phyloP scores from a whole-genome alignment of 2,797 vertebrate species.

The Phoxinus dragarum region DNA sequence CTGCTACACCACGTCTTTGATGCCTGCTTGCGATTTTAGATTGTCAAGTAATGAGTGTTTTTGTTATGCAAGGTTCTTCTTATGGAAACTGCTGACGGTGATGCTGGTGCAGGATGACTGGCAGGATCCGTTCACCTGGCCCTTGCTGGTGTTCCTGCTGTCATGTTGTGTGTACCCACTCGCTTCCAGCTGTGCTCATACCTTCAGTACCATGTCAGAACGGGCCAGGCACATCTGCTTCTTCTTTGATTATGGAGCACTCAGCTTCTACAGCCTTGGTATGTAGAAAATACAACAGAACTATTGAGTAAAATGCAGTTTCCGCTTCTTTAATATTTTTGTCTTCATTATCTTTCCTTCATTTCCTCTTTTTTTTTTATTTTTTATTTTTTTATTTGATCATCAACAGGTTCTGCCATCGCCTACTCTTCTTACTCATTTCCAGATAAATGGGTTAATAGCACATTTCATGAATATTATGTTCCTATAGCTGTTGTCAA shows the following conservation, averaged over 20 bases:
- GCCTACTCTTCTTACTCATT: conserved; percentile 88
- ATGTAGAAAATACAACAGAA: not conserved
- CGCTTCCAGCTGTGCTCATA: conserved; percentile 91
- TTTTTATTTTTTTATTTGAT: conserved; percentile 11
- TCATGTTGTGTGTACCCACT: conserved; percentile 91
- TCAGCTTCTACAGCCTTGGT: conserved; percentile 93
- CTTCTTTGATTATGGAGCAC: conserved; percentile 91
- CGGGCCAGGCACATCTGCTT: conserved; percentile 89
- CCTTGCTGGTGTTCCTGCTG: conserved; percentile 85
- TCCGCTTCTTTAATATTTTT: not conserved
- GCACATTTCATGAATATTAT: conserved; percentile 83
- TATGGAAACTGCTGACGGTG: conserved; percentile 81
- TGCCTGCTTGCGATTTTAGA: not conserved
- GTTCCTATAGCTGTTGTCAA: conserved; percentile 81
- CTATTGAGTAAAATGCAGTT: not conserved
- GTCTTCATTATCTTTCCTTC: not conserved
- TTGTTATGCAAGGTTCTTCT: conserved; percentile 84
- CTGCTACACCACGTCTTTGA: not conserved
- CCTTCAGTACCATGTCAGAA: conserved; percentile 90
- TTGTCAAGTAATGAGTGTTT: not conserved
- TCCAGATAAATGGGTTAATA: conserved; percentile 82
- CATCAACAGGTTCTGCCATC: conserved; percentile 85
- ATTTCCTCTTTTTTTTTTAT: not conserved
- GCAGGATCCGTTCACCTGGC: conserved; percentile 85
- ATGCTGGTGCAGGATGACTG: conserved; percentile 72